A percentile compares a stretch with the other conserved stretches of the same genome.
phyloP scores from a whole-genome alignment of 1,140 invertebrate genomes.

The Procambarus clarkii region DNA sequence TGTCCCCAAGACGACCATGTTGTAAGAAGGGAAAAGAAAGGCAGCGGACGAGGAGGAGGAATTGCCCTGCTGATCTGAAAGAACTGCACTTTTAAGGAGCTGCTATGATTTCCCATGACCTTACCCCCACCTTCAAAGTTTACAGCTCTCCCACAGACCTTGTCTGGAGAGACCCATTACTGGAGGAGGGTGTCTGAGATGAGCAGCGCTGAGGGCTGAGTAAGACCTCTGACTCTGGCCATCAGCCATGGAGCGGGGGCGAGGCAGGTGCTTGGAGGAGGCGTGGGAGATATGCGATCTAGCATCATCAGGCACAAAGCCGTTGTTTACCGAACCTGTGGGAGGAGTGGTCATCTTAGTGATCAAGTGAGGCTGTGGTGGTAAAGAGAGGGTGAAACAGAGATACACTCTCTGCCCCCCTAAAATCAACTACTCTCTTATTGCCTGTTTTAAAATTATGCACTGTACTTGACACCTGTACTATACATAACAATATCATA shows the following conservation, averaged over 20 bases:
- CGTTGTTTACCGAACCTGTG: constrained; percentile 80
- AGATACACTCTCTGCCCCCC: background rate
- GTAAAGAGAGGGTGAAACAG: background rate
- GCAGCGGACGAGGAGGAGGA: too few species aligned
- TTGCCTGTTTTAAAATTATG: too few species aligned
- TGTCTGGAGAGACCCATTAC: constrained; percentile 85
- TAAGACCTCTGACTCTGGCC: constrained; percentile 91
- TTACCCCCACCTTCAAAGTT: too few species aligned
- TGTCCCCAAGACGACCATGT: too few species aligned
- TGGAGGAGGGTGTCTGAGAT: constrained; percentile 78
- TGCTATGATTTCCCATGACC: too few species aligned
- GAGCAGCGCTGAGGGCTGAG: constrained; percentile 86
- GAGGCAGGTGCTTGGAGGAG: constrained; percentile 71
- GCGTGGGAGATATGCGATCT: constrained; percentile 80
- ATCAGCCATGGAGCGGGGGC: constrained; percentile 80
- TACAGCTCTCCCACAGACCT: constrained; percentile 78
- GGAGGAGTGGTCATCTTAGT: constrained; percentile 2
- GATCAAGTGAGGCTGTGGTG: too few species aligned
- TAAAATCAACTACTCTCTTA: background rate
- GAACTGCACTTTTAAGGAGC: too few species aligned
- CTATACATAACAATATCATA: too few species aligned
- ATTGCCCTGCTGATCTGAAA: too few species aligned
- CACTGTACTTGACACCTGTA: too few species aligned
- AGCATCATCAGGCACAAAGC: constrained; percentile 82
- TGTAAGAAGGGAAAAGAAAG: too few species aligned